These are phyloP conservation scores for Callipepla californica DNA, from an alignment of 2,113 vertebrate genomes.

Conservation along the genomic window DNA sequence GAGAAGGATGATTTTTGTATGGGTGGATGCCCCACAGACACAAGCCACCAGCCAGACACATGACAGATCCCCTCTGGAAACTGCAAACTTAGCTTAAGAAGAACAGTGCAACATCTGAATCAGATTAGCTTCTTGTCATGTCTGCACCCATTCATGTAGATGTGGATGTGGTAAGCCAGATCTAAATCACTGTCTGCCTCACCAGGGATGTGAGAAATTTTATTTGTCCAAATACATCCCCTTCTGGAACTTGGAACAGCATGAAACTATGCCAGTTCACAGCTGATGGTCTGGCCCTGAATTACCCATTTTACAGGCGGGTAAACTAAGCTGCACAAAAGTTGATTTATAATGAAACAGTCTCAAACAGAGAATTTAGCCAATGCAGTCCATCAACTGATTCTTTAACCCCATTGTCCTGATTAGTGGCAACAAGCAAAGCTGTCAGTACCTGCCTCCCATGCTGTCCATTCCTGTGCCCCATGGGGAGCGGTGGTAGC, in stretches of 20 bases:
- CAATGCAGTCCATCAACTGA: neutral
- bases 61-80: neutral
- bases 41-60: neutral
- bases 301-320: neutral
- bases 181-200: slow-evolving; percentile 2
- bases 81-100: neutral
- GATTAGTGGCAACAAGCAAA: slow-evolving; percentile 31
- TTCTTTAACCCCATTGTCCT: neutral
- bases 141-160: fast-evolving
- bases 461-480: no score
- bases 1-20: neutral
- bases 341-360: slow-evolving; percentile 24
- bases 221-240: slow-evolving; percentile 5
- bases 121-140: neutral
- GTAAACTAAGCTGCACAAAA: slow-evolving; percentile 19
- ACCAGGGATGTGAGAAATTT: neutral
- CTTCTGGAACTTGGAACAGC: neutral
- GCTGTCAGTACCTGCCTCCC: neutral
- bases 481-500: neutral
- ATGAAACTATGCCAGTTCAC: slow-evolving; percentile 21
- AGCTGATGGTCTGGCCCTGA: neutral
- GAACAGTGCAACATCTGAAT: neutral
- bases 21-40: neutral
- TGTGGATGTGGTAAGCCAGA: neutral
- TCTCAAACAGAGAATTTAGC: slow-evolving; percentile 23